phyloP scores from a whole-genome alignment of 2,888 invertebrate genomes.

The Drosophila planitibia region DNA sequence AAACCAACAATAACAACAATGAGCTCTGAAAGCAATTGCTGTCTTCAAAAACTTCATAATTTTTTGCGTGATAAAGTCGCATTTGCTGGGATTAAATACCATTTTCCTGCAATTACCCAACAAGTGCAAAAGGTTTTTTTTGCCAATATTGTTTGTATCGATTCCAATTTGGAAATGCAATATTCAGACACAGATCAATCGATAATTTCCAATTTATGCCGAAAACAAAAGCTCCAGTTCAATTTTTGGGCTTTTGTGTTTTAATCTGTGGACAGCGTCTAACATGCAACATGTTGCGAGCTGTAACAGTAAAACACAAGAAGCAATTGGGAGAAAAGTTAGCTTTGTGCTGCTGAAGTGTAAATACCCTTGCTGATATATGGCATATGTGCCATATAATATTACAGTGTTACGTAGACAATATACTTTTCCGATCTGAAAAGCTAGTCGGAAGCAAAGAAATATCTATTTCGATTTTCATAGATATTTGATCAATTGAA shows the following conservation, averaged over 20 bases:
- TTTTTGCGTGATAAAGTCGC: slow-evolving; percentile 83
- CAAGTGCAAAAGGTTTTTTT: slow-evolving; percentile 21
- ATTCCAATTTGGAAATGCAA: neutral
- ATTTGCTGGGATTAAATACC: slow-evolving; percentile 81
- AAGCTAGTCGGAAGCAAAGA: neutral
- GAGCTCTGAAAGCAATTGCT: slow-evolving; percentile 58
- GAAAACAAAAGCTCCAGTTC: slow-evolving; percentile 38
- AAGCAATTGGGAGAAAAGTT: neutral
- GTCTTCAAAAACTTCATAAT: slow-evolving; percentile 75
- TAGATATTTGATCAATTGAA: neutral
- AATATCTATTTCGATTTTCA: neutral
- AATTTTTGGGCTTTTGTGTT: slow-evolving; percentile 1
- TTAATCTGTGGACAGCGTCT: neutral
- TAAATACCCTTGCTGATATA: slow-evolving; percentile 3
- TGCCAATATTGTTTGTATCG: slow-evolving; percentile 12
- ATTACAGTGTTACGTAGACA: neutral
- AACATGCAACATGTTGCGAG: slow-evolving; percentile 51
- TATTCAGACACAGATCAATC: slow-evolving; percentile 37
- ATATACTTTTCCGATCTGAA: neutral
- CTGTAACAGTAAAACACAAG: neutral
- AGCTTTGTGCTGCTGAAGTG: neutral
- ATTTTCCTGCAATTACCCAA: slow-evolving; percentile 82
- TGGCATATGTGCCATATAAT: too few species aligned
- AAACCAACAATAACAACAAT: slow-evolving; percentile 31
- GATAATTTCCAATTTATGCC: slow-evolving; percentile 67